A percentile compares a stretch with the other conserved stretches of the same genome.
These are phyloP conservation scores for Stramonita haemastoma DNA, from an alignment of 2,888 invertebrate species.

Conservation along the genomic window DNA sequence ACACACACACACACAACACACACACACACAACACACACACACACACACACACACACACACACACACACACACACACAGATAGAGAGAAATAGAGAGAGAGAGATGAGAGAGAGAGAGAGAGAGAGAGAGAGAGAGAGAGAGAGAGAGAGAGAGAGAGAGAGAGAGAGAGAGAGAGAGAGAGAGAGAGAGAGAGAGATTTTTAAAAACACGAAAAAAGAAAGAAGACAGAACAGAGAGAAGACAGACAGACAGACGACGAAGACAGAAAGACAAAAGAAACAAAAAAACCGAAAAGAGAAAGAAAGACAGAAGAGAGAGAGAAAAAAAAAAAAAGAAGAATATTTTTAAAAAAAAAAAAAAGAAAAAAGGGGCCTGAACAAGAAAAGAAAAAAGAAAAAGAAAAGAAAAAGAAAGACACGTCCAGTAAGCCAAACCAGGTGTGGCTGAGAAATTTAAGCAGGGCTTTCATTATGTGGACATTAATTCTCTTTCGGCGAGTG, in stretches of 20 bases:
- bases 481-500: conserved; percentile 37
- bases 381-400: background rate
- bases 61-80: background rate
- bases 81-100: background rate
- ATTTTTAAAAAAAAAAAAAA: background rate
- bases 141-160: background rate
- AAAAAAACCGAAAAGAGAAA: background rate
- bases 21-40: too few species aligned
- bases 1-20: too few species aligned
- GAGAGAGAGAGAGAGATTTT: background rate
- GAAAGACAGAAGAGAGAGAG: background rate
- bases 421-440: conserved; percentile 35
- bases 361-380: background rate
- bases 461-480: conserved; percentile 44
- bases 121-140: too few species aligned
- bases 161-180: background rate
- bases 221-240: background rate
- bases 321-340: background rate
- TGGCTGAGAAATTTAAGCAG: conserved; percentile 44
- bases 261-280: background rate
- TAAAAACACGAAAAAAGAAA: background rate
- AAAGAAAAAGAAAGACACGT: background rate
- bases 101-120: background rate
- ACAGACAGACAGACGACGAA: background rate
- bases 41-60: too few species aligned